Percentiles rank a stretch among this genome's conserved stretches.
Evolutionary conservation across 2,113 vertebrate species (phyloP).

Genomic region (Seriola quinqueradiata): DNA sequence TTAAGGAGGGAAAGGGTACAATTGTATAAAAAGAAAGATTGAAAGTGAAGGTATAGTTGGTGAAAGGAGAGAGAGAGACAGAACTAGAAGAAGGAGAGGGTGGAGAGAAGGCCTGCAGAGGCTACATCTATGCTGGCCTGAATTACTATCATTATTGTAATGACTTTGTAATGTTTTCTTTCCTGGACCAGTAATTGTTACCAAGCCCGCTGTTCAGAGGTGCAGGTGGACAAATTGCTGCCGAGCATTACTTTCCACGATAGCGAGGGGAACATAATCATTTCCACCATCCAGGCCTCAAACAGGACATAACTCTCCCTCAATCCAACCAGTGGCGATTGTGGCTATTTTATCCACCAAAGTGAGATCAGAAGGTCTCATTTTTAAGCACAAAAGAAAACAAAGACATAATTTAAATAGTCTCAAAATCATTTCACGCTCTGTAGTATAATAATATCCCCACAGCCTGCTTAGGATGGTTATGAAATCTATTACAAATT

Average conservation of each 20-base stretch:
- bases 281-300: slow-evolving; percentile 48
- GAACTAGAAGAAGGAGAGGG: slow-evolving; percentile 17
- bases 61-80: slow-evolving; percentile 13
- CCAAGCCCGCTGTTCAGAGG: slow-evolving; percentile 78
- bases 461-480: not conserved
- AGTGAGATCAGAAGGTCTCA: not conserved
- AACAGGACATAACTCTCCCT: slow-evolving; percentile 24
- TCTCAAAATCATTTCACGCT: not conserved
- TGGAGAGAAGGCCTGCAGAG: slow-evolving; percentile 65
- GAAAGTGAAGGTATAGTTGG: slow-evolving; percentile 28
- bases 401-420: not conserved
- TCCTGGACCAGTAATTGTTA: slow-evolving; percentile 84
- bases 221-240: slow-evolving; percentile 83
- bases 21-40: slow-evolving; percentile 1
- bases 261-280: slow-evolving; percentile 60
- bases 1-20: slow-evolving; percentile 1
- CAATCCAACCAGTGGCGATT: not conserved
- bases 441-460: not conserved
- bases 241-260: slow-evolving; percentile 72
- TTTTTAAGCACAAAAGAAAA: not conserved
- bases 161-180: slow-evolving; percentile 85
- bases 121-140: slow-evolving; percentile 69
- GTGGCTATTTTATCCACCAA: not conserved
- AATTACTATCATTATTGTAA: slow-evolving; percentile 87
- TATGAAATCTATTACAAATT: not conserved